phyloP scores from a whole-genome alignment of 2,113 vertebrate genomes.

The Zingel zingel region DNA sequence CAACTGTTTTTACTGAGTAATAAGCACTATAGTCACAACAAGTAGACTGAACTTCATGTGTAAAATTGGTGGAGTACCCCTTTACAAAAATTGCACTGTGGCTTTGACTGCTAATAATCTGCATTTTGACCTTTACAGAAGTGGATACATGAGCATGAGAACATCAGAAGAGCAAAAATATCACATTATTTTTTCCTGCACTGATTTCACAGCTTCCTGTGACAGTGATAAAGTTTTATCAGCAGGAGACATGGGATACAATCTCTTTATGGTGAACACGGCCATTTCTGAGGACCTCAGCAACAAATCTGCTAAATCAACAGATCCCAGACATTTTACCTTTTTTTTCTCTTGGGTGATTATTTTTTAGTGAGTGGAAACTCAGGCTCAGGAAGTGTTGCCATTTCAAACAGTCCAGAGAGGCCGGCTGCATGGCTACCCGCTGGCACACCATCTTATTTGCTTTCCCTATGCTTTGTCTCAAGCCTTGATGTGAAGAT shows the following conservation, averaged over 20 bases:
- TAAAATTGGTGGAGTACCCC: neutral
- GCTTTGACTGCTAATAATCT: conserved; percentile 1
- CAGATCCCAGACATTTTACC: conserved; percentile 51
- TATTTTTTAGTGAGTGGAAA: conserved; percentile 62
- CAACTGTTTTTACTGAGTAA: neutral
- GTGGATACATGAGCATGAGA: conserved; percentile 38
- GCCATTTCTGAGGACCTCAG: conserved; percentile 61
- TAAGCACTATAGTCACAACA: neutral
- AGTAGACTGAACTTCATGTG: neutral
- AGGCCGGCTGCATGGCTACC: conserved; percentile 29
- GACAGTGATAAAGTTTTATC: conserved; percentile 54
- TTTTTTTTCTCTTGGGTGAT: conserved; percentile 30
- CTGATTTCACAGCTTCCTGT: conserved; percentile 47
- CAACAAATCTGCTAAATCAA: conserved; percentile 68
- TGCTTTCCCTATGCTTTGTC: conserved; percentile 46
- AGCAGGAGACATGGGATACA: conserved; percentile 49
- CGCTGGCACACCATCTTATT: conserved; percentile 40
- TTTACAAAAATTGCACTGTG: neutral
- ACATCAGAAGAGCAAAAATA: conserved; percentile 45
- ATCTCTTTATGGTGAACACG: conserved; percentile 46
- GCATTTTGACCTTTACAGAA: conserved; percentile 24
- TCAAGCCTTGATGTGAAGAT: conserved; percentile 25
- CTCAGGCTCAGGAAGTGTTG: conserved; percentile 63
- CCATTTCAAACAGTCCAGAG: conserved; percentile 51
- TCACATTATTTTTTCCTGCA: conserved; percentile 36